Conservation (phyloP, 1,140 invertebrate genomes). For the Holotrichia oblita region DNA sequence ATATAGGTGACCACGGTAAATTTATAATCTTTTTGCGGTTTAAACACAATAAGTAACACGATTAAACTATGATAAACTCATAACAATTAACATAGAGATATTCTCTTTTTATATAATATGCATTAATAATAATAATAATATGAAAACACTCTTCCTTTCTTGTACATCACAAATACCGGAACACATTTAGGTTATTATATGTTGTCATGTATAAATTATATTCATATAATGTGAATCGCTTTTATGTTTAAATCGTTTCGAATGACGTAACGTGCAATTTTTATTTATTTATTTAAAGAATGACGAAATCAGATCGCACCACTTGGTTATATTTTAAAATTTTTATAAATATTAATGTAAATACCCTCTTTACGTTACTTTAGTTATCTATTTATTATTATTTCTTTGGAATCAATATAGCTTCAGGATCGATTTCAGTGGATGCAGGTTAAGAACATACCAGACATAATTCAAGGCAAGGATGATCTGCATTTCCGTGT, state of each 20-base stretch:
- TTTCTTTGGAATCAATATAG: conserved; percentile 49
- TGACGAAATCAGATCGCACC: neutral
- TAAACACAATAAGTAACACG: conserved; percentile 29
- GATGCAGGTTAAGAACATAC: conserved; percentile 51
- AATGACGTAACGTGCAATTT: neutral
- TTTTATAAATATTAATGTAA: too few species aligned
- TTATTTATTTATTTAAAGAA: neutral
- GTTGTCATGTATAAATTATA: conserved; percentile 9
- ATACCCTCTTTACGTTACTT: neutral
- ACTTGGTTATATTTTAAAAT: conserved; percentile 22
- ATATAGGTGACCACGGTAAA: conserved; percentile 30
- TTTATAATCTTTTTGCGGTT: neutral
- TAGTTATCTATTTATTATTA: conserved; percentile 43
- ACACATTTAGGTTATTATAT: conserved; percentile 53
- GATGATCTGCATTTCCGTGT: conserved; percentile 32
- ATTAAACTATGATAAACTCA: conserved; percentile 39
- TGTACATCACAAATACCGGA: conserved; percentile 55
- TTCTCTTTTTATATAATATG: conserved; percentile 18
- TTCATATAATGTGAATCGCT: conserved; percentile 47
- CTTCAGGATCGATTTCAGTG: conserved; percentile 55
- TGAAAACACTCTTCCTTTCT: conserved; percentile 38
- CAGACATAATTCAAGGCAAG: conserved; percentile 37
- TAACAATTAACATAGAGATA: conserved; percentile 26
- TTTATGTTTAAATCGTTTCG: conserved; percentile 34
- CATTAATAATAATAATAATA: conserved; percentile 28